phyloP scores from a whole-genome alignment of 1,140 invertebrate genomes.

The Asobara japonica region DNA sequence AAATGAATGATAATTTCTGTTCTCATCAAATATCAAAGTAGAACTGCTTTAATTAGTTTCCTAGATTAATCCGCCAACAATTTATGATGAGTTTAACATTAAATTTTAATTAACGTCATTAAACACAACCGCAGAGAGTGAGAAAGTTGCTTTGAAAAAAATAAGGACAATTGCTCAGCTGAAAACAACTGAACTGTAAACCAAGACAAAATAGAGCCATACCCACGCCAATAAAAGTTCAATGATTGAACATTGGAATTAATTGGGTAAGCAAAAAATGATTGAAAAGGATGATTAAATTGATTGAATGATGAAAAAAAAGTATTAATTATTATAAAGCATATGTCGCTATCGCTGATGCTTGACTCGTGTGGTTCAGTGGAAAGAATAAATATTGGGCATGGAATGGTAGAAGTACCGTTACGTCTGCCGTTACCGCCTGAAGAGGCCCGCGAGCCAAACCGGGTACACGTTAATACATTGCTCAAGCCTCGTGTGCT shows the following conservation, averaged over 20 bases:
- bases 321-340: not conserved
- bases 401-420: conserved; percentile 57
- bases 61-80: not conserved
- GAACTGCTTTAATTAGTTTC: no score
- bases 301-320: no score
- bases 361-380: conserved; percentile 23
- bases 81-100: not conserved
- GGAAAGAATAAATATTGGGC: conserved; percentile 65
- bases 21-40: no score
- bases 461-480: conserved; percentile 14
- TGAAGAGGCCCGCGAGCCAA: conserved; percentile 49
- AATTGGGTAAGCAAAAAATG: not conserved
- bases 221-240: not conserved
- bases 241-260: not conserved
- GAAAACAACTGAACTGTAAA: not conserved
- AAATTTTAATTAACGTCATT: not conserved
- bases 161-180: not conserved
- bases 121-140: not conserved
- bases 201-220: not conserved
- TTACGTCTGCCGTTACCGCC: conserved; percentile 66
- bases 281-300: not conserved
- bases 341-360: not conserved
- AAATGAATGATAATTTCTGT: no score
- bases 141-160: not conserved
- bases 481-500: conserved; percentile 1